Conservation (phyloP, 2,888 invertebrate species). For the Noctua fimbriata region DNA sequence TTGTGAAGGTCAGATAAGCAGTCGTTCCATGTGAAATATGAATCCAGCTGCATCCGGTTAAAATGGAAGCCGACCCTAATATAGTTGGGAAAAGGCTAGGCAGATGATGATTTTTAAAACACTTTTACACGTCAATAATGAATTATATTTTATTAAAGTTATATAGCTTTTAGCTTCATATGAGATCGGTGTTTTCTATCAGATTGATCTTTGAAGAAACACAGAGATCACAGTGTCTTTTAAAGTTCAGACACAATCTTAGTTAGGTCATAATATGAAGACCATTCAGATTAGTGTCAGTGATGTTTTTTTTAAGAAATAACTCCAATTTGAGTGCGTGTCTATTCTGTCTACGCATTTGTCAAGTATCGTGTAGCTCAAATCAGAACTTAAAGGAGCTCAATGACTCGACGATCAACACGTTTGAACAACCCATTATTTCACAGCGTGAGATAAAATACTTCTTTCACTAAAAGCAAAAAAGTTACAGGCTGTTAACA, state of each 20-base stretch:
- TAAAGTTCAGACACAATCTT: neutral
- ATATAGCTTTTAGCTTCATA: neutral
- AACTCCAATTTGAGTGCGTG: neutral
- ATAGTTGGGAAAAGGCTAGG: too few species aligned
- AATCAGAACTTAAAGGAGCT: neutral
- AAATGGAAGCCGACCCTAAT: too few species aligned
- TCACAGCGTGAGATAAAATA: neutral
- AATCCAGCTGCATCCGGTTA: too few species aligned
- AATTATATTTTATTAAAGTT: neutral
- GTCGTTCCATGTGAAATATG: too few species aligned
- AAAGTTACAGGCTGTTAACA: neutral
- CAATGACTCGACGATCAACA: neutral
- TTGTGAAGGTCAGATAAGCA: too few species aligned
- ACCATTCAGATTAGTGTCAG: neutral
- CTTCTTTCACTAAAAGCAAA: neutral
- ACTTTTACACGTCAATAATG: neutral
- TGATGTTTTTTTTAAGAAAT: neutral
- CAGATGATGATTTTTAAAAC: neutral
- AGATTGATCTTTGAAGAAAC: too few species aligned
- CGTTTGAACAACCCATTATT: neutral
- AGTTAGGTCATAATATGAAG: neutral
- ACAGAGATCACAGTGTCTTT: neutral
- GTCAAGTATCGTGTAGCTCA: neutral
- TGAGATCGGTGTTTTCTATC: too few species aligned
- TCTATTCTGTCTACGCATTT: neutral